Evolutionary conservation across 2,888 invertebrate genomes (phyloP).

Genomic region (Eretmocerus hayati): DNA sequence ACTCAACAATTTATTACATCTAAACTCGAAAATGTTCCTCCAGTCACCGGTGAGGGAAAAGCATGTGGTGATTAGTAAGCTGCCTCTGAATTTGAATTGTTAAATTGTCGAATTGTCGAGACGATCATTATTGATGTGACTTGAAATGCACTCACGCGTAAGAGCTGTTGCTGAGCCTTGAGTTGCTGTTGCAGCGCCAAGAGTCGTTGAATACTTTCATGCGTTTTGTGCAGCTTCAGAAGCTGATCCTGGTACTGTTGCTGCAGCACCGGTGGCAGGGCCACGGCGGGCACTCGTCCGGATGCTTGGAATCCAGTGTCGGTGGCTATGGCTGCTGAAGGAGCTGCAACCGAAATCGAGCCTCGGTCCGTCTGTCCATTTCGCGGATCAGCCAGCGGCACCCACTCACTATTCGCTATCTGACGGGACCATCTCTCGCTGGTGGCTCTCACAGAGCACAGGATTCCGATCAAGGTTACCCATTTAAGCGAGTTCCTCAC

Average conservation of each 20-base stretch:
- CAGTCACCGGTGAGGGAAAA: too few relatives aligned
- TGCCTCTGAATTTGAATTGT: too few relatives aligned
- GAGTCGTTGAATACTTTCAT: conserved; percentile 42
- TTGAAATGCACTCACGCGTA: conserved; percentile 37
- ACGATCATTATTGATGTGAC: not conserved
- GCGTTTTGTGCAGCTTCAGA: conserved; percentile 42
- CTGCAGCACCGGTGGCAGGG: conserved; percentile 39
- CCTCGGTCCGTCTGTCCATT: conserved; percentile 25
- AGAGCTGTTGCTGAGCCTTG: conserved; percentile 38
- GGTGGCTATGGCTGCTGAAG: conserved; percentile 18
- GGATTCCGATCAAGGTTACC: conserved; percentile 30
- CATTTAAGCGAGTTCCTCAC: conserved; percentile 31
- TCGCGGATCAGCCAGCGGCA: conserved; percentile 40
- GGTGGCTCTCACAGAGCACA: conserved; percentile 24
- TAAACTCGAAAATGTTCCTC: too few relatives aligned
- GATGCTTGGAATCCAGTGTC: conserved; percentile 13
- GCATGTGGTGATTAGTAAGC: too few relatives aligned
- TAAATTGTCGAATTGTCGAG: too few relatives aligned
- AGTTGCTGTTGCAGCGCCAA: conserved; percentile 40
- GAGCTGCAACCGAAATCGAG: conserved; percentile 20
- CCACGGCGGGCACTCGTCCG: conserved; percentile 16
- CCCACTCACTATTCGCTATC: conserved; percentile 43
- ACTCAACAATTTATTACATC: too few relatives aligned
- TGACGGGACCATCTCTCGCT: conserved; percentile 44
- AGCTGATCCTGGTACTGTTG: conserved; percentile 43